Conservation (phyloP, 2,113 vertebrate genomes). For the Alligator sinensis region DNA sequence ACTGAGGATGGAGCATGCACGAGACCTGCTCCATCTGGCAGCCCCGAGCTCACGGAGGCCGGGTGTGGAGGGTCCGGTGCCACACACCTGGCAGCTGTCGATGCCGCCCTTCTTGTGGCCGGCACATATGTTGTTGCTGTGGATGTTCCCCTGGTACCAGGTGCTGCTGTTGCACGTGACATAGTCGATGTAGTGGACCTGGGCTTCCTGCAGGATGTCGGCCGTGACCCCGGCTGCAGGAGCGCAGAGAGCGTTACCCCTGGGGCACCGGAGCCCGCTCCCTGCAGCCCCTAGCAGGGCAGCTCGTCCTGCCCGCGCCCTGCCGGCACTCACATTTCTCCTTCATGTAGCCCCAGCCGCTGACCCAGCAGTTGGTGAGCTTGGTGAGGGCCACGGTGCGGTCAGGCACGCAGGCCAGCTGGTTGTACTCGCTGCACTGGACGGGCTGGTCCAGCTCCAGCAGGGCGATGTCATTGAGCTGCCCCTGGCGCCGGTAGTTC, state of each 20-base stretch:
- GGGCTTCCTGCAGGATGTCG: conserved; percentile 40
- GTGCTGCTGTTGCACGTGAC: background rate
- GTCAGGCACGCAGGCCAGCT: conserved; percentile 28
- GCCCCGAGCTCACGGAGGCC: fast-evolving
- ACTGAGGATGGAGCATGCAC: too few species aligned
- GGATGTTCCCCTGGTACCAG: background rate
- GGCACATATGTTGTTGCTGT: background rate
- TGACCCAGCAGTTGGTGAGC: conserved; percentile 32
- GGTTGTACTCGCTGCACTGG: conserved; percentile 11
- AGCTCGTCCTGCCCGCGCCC: background rate
- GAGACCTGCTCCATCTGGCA: too few species aligned
- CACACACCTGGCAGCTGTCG: background rate
- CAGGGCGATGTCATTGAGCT: background rate
- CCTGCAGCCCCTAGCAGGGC: background rate
- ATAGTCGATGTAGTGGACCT: fast-evolving
- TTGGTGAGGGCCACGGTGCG: fast-evolving
- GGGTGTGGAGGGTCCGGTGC: fast-evolving
- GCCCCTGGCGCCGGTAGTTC: fast-evolving
- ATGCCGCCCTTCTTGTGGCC: fast-evolving
- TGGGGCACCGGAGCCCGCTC: background rate
- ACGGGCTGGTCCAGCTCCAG: conserved; percentile 34
- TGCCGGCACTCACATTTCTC: background rate
- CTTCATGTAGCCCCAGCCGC: conserved; percentile 47
- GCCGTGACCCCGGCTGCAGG: background rate
- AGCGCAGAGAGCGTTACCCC: background rate